A percentile compares a stretch with the other conserved stretches of the same genome.
Evolutionary conservation across 2,888 invertebrate species (phyloP).

Genomic region (Harpagoxenus sublaevis): DNA sequence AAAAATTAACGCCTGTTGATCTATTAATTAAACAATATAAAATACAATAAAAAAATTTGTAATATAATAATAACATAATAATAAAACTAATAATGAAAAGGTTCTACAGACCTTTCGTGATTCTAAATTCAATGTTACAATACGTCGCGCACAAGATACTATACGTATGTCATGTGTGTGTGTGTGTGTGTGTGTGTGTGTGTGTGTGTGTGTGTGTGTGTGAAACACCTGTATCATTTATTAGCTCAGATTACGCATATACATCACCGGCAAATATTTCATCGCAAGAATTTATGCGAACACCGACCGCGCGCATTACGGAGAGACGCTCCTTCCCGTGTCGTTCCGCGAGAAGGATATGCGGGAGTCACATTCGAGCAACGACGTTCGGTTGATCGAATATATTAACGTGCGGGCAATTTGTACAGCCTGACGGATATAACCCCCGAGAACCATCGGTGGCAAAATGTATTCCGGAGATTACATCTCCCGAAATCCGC

Average conservation of each 20-base stretch:
- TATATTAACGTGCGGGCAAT: slow-evolving; percentile 58
- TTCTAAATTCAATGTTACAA: neutral
- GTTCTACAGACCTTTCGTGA: neutral
- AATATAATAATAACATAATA: neutral
- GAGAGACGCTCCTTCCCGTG: slow-evolving; percentile 39
- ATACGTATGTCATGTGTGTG: neutral
- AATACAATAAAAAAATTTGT: neutral
- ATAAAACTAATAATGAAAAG: neutral
- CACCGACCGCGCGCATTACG: slow-evolving; percentile 40
- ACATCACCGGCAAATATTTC: slow-evolving; percentile 48
- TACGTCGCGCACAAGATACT: neutral
- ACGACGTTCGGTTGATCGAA: slow-evolving; percentile 57
- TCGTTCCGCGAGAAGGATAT: slow-evolving; percentile 39
- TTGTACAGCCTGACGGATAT: slow-evolving; percentile 56
- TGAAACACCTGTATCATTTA: slow-evolving; percentile 34
- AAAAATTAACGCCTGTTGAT: neutral
- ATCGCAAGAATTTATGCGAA: slow-evolving; percentile 53
- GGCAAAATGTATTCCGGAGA: slow-evolving; percentile 53
- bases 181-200: no score
- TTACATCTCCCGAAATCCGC: slow-evolving; percentile 50
- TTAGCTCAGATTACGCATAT: slow-evolving; percentile 42
- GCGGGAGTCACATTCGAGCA: slow-evolving; percentile 55
- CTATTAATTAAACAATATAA: neutral
- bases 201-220: no score
- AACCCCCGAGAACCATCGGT: slow-evolving; percentile 51